phyloP scores from a whole-genome alignment of 1,140 invertebrate genomes.

The Penaeus indicus region DNA sequence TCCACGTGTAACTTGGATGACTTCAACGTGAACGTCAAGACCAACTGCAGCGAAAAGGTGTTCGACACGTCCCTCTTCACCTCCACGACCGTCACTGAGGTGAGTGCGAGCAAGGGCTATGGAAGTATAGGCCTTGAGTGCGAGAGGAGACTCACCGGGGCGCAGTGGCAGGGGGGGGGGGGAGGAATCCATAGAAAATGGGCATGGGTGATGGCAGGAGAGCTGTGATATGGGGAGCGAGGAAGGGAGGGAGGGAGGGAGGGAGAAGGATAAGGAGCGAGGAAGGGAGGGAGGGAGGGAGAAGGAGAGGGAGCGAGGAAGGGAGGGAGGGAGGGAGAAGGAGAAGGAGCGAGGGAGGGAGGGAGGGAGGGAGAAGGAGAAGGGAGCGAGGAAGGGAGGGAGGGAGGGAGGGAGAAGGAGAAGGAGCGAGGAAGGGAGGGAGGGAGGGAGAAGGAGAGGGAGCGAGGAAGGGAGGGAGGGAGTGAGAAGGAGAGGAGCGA shows the following conservation, averaged over 20 bases:
- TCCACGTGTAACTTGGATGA: slow-evolving; percentile 20
- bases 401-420: no score
- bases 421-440: background rate
- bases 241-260: no score
- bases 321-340: background rate
- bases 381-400: no score
- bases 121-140: no score
- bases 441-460: background rate
- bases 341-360: background rate
- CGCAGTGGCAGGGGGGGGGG: no score
- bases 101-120: background rate
- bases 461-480: background rate
- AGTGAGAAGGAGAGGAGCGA: background rate
- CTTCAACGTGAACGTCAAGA: slow-evolving; percentile 10
- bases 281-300: background rate
- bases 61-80: slow-evolving; percentile 58
- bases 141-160: no score
- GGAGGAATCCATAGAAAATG: no score
- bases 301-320: background rate
- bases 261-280: no score
- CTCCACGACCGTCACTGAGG: slow-evolving; percentile 60
- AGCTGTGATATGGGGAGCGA: no score
- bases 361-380: background rate
- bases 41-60: slow-evolving; percentile 44
- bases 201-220: no score